Conservation (phyloP, 2,797 vertebrate species). For the Zenarchopterus dispar region DNA sequence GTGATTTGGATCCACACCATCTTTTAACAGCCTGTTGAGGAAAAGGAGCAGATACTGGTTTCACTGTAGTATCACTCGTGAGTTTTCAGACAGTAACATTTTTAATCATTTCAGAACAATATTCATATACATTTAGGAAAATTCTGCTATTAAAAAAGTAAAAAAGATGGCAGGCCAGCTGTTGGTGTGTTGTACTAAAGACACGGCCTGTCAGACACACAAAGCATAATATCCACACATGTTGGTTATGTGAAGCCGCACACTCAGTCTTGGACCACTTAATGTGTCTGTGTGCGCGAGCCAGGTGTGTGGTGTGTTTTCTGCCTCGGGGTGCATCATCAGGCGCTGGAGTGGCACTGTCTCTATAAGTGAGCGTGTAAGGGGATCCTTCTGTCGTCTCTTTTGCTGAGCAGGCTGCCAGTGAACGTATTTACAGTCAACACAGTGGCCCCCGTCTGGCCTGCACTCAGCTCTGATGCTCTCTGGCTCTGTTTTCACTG, state of each 20-base stretch:
- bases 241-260: constrained; percentile 16
- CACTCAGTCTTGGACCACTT: constrained; percentile 36
- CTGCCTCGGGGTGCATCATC: constrained; percentile 63
- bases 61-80: not conserved
- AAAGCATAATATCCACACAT: not conserved
- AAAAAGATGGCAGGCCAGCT: constrained; percentile 3
- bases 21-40: constrained; percentile 83
- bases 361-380: constrained; percentile 28
- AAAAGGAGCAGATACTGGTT: constrained; percentile 27
- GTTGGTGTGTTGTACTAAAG: constrained; percentile 11
- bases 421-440: constrained; percentile 84
- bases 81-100: not conserved
- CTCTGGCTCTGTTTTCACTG: constrained; percentile 46
- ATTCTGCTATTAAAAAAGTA: not conserved
- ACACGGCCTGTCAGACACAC: not conserved
- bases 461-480: constrained; percentile 43
- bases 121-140: not conserved
- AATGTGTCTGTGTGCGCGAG: constrained; percentile 34
- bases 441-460: constrained; percentile 59
- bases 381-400: constrained; percentile 60
- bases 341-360: constrained; percentile 40
- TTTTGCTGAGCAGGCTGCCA: constrained; percentile 57
- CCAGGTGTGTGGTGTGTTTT: constrained; percentile 67
- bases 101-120: not conserved
- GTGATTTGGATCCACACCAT: constrained; percentile 86